A percentile compares a stretch with the other conserved stretches of the same genome.
Conservation (phyloP, 2,797 vertebrate genomes). For the Siniperca scherzeri region DNA sequence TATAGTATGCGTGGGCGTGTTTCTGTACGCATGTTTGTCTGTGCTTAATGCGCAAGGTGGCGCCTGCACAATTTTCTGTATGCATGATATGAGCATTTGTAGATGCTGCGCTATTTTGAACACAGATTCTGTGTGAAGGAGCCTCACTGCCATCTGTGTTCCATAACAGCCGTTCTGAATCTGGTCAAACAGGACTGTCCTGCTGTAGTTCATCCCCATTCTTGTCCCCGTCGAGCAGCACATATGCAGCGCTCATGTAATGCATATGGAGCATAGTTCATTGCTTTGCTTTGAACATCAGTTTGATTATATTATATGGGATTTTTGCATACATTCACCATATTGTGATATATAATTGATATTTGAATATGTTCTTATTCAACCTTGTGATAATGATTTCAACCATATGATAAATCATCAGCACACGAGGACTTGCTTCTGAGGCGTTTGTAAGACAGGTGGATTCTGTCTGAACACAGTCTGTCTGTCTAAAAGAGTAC, state of each 20-base stretch:
- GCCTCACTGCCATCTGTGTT: conserved; percentile 17
- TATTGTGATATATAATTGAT: not conserved
- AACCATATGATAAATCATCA: not conserved
- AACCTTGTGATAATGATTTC: not conserved
- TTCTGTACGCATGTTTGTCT: not conserved
- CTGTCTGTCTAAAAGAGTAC: not conserved
- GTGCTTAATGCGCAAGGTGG: not conserved
- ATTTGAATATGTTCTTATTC: not conserved
- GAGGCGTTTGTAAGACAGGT: conserved; percentile 30
- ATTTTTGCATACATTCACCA: not conserved
- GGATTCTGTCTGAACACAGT: conserved; percentile 40
- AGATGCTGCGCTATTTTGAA: conserved; percentile 37
- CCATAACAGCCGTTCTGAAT: conserved; percentile 24
- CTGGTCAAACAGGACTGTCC: conserved; percentile 48
- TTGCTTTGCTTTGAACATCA: too few relatives aligned
- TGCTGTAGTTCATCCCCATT: conserved; percentile 5
- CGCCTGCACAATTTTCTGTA: not conserved
- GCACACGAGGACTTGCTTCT: not conserved
- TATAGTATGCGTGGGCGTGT: conserved; percentile 2
- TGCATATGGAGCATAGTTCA: too few relatives aligned
- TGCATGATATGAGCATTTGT: not conserved
- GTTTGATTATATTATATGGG: too few relatives aligned
- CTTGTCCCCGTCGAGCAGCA: conserved; percentile 1
- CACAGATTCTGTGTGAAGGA: conserved; percentile 36
- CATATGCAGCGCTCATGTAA: not conserved